Base-by-base conservation (phyloP, 2,113 vertebrate genomes). In the Bujurquina vittata region DNA sequence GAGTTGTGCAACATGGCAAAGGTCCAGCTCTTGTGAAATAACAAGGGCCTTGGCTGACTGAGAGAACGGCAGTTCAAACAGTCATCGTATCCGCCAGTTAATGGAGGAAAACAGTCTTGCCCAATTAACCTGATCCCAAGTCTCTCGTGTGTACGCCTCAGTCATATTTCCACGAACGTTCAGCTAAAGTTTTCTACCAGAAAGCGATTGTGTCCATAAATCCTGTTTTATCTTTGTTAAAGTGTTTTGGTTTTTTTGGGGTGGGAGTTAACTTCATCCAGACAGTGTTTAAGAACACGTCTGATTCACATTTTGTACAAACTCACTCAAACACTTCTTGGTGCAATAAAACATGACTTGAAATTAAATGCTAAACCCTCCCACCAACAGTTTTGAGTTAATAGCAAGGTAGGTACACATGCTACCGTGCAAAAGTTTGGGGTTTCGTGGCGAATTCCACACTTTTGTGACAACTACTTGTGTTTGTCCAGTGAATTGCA, bases 21-120 rank as follows among this genome's bases (percentile, higher is more conserved):
- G 60, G 77, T 84, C 92, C 93, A 94, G 87, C 67, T 14, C 91
- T 95, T 95, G 93, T 87, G 92, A 81, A 94, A 94, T 81, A 80
- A 59, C 79, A 62, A 77, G 59, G 91, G 85, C 75, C 80, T 84
- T 82, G 79, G 63, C 89, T 79, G 83, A 54, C 81, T 87, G 75
- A 91, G 85, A 81, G 90, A 75, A 84, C 83, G n/a, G 82, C 79
- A 87, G 85, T 84, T 88, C 88, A 85, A 57, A 81, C 81, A 83
- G 84, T 90, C 82, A 84, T 83, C 72, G 76, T 80, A 84, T 84
- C 54, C 57, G 9, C 26, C 6, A 31, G 58, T 91, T 84, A 83
- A 80, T 84, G 72, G 89, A 84, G 72, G 65, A 87, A 91, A 88
- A 84, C 84, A 85, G 80, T 84, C 72, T 86, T 73, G 79, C 75